Conservation (phyloP, 2,797 vertebrate species). For the Enteromius unitaeniatus region DNA sequence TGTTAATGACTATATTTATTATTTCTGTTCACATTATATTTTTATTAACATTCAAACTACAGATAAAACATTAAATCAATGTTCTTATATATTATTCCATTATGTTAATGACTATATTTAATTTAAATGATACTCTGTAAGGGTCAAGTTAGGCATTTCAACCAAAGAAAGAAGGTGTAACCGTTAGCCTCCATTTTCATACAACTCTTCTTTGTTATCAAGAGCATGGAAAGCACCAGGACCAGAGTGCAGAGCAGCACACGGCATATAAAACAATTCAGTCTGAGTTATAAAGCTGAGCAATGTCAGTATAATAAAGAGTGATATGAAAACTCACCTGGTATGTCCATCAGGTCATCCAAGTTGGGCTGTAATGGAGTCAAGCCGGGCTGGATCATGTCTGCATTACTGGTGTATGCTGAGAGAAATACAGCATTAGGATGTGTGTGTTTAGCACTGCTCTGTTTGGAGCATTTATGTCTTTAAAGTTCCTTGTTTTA, state of each 20-base stretch:
- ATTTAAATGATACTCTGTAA: neutral
- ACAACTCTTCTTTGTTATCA: neutral
- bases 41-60: neutral
- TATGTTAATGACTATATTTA: neutral
- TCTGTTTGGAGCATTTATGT: conserved; percentile 9
- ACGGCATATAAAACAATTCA: neutral
- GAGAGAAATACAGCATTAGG: conserved; percentile 22
- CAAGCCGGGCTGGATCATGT: conserved; percentile 96
- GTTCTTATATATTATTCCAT: too few species aligned
- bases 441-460: neutral
- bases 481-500: conserved; percentile 63
- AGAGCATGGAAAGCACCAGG: neutral
- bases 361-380: conserved; percentile 92
- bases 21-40: neutral
- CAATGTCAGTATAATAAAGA: neutral
- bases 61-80: neutral
- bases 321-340: conserved; percentile 77
- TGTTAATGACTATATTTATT: neutral
- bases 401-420: conserved; percentile 92
- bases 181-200: neutral
- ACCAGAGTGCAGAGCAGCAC: neutral
- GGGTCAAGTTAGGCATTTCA: neutral
- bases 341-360: conserved; percentile 96
- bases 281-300: neutral
- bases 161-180: neutral